Conservation (phyloP, 2,797 vertebrate species). For the Borostomias antarcticus region DNA sequence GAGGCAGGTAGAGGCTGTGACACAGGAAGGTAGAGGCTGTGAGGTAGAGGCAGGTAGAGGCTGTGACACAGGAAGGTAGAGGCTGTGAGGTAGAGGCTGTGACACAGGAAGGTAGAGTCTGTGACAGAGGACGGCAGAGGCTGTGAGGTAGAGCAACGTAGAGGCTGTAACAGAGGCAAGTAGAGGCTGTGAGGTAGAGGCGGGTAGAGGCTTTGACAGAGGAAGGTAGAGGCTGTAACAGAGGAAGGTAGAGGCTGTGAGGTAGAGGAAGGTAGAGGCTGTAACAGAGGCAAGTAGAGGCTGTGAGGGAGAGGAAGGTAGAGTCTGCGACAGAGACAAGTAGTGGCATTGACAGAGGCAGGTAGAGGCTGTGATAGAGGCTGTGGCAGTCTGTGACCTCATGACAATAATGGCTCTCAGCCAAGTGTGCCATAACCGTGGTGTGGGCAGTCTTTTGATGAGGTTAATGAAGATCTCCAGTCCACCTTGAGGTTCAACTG, state of each 20-base stretch:
- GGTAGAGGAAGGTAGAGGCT: not conserved
- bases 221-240: not conserved
- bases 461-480: not conserved
- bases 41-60: not conserved
- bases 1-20: not conserved
- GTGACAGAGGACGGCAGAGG: not conserved
- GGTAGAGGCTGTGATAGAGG: not conserved
- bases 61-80: not conserved
- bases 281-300: not conserved
- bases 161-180: not conserved
- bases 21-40: not conserved
- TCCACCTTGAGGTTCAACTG: not conserved
- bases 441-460: not conserved
- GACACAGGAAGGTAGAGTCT: not conserved
- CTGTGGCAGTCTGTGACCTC: not conserved
- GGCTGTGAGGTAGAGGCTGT: not conserved
- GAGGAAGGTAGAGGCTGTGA: not conserved
- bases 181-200: not conserved
- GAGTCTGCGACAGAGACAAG: not conserved
- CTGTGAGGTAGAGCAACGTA: too few species aligned
- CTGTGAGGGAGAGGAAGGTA: not conserved
- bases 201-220: not conserved
- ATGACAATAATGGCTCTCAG: not conserved
- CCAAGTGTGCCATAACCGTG: not conserved
- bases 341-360: not conserved